Evolutionary conservation across 2,888 invertebrate genomes (phyloP), one percentile per base, ranked within the genome.

Genomic region (Chymomyza fuscimana): DNA sequence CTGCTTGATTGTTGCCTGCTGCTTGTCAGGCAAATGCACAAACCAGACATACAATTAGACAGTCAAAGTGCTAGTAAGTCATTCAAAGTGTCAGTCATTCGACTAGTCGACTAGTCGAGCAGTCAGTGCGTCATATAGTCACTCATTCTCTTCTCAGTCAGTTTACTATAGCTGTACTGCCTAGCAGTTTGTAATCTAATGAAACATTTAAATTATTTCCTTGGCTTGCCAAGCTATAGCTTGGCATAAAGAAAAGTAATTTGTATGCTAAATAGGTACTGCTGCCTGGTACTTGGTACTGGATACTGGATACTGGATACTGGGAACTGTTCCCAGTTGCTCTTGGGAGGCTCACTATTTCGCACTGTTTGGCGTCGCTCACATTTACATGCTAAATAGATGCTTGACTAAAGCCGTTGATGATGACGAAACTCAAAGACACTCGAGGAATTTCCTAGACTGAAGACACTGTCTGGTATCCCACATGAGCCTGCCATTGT

Each of bases 151-250:
- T 25, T n/a, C n/a, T 25, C 22, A 25, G 56, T 40, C 56, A 62
- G 58, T 50, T 40, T 69, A 59, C 58, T 52, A 29, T 69, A n/a
- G n/a, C n/a, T n/a, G 65, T 78, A 54, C 32, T 60, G 59, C 61
- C 25, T 69, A 67, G 64, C 70, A 81, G 73, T 80, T 79, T 71
- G 72, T 83, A 87, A 86, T 87, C 83, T 81, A 86, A 86, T 86
- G 87, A 82, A 83, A 87, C 87, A 87, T 85, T 85, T 87, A 85
- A 85, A 87, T 86, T 86, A 87, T 86, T 86, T 86, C 73, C 76
- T 76, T 72, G 84, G 79, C 80, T 76, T 25, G 22, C 58, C 58
- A 12, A 7, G 22, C 19, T 54, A 22, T 25, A 29, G 58, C 58
- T 58, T 19, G 15, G 82, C 83, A 86, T 84, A 84, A 84, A 87